phyloP scores from a whole-genome alignment of 2,888 invertebrate genomes.

The Drosophila koepferae region DNA sequence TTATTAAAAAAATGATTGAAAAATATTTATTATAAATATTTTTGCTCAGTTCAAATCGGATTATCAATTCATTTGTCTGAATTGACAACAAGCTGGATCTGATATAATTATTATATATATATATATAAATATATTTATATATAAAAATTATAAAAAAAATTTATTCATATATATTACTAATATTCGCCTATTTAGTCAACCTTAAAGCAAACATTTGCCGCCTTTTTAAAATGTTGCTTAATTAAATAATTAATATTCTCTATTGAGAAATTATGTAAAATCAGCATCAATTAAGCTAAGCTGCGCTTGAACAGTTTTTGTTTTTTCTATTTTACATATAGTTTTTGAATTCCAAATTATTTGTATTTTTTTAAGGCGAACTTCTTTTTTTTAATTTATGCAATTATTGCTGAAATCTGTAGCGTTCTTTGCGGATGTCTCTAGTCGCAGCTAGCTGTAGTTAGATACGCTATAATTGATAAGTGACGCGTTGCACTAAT shows the following conservation, averaged over 20 bases:
- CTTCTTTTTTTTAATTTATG: background rate
- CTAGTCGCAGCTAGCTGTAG: constrained; percentile 20
- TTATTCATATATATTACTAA: no score
- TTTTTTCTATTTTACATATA: background rate
- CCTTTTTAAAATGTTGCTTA: background rate
- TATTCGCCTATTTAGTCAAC: no score
- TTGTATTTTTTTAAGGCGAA: background rate
- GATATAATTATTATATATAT: no score
- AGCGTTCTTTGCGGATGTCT: constrained; percentile 31
- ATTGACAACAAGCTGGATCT: no score
- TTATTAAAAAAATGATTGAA: no score
- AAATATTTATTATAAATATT: no score
- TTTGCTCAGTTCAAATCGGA: no score
- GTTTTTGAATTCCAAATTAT: no score
- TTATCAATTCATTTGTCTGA: no score
- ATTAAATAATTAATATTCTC: background rate
- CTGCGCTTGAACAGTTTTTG: background rate
- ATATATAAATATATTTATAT: no score
- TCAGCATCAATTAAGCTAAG: background rate
- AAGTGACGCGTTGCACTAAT: constrained; percentile 31
- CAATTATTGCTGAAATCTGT: constrained; percentile 11
- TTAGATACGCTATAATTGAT: constrained; percentile 48
- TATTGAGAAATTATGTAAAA: background rate
- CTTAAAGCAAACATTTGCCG: background rate
- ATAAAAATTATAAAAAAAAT: no score